Conservation (phyloP, 2,888 invertebrate genomes). For the Drosophila prostipennis region DNA sequence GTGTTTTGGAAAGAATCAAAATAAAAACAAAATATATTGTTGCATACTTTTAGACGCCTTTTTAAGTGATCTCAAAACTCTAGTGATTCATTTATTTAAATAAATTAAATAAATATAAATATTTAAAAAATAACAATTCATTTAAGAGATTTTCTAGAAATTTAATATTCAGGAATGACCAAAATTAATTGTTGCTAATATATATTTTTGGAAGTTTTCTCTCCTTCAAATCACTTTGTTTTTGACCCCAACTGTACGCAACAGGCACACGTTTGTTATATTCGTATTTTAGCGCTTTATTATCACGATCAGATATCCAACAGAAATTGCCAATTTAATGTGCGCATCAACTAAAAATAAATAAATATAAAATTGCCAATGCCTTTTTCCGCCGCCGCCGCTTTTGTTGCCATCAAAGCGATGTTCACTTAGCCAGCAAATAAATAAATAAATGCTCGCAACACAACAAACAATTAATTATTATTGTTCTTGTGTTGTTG, state of each 20-base stretch:
- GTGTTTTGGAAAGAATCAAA: no score
- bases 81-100: no score
- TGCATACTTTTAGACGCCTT: no score
- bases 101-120: no score
- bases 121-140: no score
- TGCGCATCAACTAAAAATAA: constrained; percentile 74
- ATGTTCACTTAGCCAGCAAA: constrained; percentile 44
- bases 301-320: constrained; percentile 43
- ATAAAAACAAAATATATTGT: no score
- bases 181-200: no score
- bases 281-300: constrained; percentile 38
- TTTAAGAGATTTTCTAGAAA: no score
- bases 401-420: constrained; percentile 4
- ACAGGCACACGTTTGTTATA: constrained; percentile 16
- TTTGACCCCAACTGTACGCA: constrained; percentile 13
- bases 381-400: constrained; percentile 35
- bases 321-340: constrained; percentile 62
- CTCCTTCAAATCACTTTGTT: neutral
- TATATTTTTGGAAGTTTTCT: neutral
- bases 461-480: constrained; percentile 61
- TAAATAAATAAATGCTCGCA: constrained; percentile 48
- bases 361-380: constrained; percentile 48
- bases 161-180: no score
- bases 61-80: no score
- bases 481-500: constrained; percentile 36